Percentiles rank a stretch among this genome's conserved stretches.
Conservation (phyloP, 2,113 vertebrate genomes). For the Eira barbara region DNA sequence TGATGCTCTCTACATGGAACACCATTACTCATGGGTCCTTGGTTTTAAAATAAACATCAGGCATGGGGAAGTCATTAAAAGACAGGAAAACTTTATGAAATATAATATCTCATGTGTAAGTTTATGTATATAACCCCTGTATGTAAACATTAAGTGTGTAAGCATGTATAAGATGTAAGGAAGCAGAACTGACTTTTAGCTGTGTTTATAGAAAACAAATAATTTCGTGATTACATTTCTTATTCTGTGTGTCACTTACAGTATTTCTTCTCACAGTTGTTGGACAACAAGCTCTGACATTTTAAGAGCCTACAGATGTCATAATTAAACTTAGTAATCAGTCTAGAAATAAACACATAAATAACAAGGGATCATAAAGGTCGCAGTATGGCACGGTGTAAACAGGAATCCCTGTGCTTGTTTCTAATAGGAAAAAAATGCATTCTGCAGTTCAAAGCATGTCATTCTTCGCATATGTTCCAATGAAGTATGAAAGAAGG, state of each 20-base stretch:
- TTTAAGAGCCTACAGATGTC: constrained; percentile 71
- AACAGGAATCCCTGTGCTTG: constrained; percentile 45
- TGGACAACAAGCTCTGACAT: constrained; percentile 60
- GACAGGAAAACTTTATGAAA: neutral
- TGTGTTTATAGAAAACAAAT: constrained; percentile 58
- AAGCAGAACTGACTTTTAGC: constrained; percentile 50
- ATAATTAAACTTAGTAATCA: constrained; percentile 79
- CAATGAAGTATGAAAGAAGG: constrained; percentile 52
- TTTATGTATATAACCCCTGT: neutral
- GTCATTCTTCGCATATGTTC: constrained; percentile 63
- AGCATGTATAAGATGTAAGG: constrained; percentile 35
- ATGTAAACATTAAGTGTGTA: constrained; percentile 25
- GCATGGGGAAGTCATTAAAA: constrained; percentile 48
- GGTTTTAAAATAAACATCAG: constrained; percentile 44
- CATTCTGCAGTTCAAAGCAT: constrained; percentile 48
- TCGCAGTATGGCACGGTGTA: constrained; percentile 56
- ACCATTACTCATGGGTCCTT: constrained; percentile 33
- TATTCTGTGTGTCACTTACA: constrained; percentile 49
- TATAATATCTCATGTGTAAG: neutral
- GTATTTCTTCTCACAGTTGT: constrained; percentile 63
- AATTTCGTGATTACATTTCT: constrained; percentile 65
- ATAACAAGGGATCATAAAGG: constrained; percentile 60
- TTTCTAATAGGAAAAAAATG: constrained; percentile 35
- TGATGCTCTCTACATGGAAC: neutral
- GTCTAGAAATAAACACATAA: constrained; percentile 77